Evolutionary conservation across 2,797 vertebrate species (phyloP), one percentile per base, ranked within the genome.

Genomic region (Rhadinocentrus ornatus): DNA sequence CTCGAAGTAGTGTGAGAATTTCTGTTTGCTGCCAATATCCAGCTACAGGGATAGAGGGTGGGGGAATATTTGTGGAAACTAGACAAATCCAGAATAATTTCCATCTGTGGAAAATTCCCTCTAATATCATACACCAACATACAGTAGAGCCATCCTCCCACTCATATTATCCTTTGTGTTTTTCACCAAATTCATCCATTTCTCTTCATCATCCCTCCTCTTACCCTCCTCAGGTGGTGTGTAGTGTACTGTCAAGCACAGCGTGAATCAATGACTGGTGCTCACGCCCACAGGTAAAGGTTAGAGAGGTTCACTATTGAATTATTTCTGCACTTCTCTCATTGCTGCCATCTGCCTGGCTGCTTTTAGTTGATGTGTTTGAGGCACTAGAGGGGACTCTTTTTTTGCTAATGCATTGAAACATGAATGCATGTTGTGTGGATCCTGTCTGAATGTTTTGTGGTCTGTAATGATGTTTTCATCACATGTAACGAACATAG

Each of bases 261-360:
- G 87, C 56, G 75, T 81, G 84, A 94, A 94, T 94, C 93, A 92
- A 94, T 94, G 94, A 87, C 90, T 88, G 89, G 75, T 77, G 88
- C 88, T 91, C 91, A 89, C 88, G 88, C 92, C 94, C 82, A 93
- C 93, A 94, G 93, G 94, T 94, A 94, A 94, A 94, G 93, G 94
- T 94, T 93, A 92, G 88, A 88, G 79, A 92, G 91, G 93, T 94
- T 91, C 90, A 90, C 90, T 92, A 92, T 91, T 95, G 92, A 95
- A 95, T 94, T 94, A 94, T 94, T 94, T 91, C 92, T 93, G 88
- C 90, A 91, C 89, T 88, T 90, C 89, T 91, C 90, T 93, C 91
- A 91, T 93, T 91, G 89, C 85, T 90, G 89, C 91, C 92, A 92
- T 94, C 90, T 92, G 91, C 92, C 87, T 86, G 88, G 86, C 91